phyloP scores from a whole-genome alignment of 2,113 vertebrate species.

The Rhynchopsitta pachyrhyncha region DNA sequence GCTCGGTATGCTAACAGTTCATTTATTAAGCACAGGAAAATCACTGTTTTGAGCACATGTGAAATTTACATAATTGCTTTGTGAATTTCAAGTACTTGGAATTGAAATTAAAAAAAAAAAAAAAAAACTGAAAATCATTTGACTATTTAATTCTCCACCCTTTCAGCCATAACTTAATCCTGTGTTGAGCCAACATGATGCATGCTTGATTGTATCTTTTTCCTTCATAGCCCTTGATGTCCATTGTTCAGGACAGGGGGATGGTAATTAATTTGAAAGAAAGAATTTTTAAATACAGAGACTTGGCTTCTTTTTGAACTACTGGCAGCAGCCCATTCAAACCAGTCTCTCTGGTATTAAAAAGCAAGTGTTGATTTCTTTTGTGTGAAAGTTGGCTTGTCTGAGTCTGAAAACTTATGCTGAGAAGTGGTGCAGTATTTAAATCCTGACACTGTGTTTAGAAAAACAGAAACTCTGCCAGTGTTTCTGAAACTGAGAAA shows the following conservation, averaged over 20 bases:
- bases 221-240: not conserved
- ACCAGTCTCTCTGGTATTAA: conserved; percentile 9
- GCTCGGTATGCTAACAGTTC: not conserved
- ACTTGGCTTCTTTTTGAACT: not conserved
- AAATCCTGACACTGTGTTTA: not conserved
- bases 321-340: not conserved
- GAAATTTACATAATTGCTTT: not conserved
- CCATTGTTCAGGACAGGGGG: not conserved
- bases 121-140: not conserved
- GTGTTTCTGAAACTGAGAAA: not conserved
- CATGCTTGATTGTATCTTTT: not conserved
- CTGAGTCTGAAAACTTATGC: not conserved
- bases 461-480: conserved; percentile 11
- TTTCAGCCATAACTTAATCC: not conserved
- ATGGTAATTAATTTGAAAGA: conserved; percentile 11
- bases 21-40: not conserved
- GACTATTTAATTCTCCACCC: not conserved
- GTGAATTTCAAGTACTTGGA: conserved; percentile 1
- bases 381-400: conserved; percentile 2
- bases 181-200: not conserved
- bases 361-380: conserved; percentile 21
- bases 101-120: not conserved
- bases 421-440: conserved; percentile 11
- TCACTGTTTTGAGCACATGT: not conserved
- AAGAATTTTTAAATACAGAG: not conserved